These are phyloP conservation scores for Neoscelio sp. DNA, from an alignment of 2,888 invertebrate species.

Conservation along the genomic window DNA sequence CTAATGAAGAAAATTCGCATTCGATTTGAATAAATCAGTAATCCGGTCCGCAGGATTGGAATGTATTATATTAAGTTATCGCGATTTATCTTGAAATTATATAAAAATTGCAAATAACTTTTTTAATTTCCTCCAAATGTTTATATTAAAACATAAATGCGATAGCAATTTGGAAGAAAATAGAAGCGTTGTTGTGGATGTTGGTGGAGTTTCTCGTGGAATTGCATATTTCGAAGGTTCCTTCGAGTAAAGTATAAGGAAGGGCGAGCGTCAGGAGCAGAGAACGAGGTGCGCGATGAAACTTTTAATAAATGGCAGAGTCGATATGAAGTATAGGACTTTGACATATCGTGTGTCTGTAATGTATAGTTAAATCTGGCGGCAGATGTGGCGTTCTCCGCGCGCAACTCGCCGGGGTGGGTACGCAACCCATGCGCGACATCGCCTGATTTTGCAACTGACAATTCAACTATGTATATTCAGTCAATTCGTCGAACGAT, in stretches of 20 bases:
- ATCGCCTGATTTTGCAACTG: conserved; percentile 69
- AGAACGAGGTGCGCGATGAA: conserved; percentile 80
- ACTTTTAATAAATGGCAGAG: conserved; percentile 83
- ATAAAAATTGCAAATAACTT: too few species aligned
- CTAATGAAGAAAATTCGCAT: too few species aligned
- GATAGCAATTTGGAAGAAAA: conserved; percentile 37
- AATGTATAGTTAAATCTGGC: conserved; percentile 83
- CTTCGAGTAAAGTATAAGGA: conserved; percentile 71
- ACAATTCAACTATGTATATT: conserved; percentile 52
- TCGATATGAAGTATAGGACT: conserved; percentile 84
- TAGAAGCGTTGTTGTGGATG: conserved; percentile 43
- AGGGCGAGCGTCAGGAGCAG: conserved; percentile 70
- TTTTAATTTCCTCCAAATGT: too few species aligned
- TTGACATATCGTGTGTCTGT: conserved; percentile 84
- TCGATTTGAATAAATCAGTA: too few species aligned
- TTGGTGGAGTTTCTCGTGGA: conserved; percentile 53
- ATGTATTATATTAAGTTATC: too few species aligned
- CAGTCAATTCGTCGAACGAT: conserved; percentile 48
- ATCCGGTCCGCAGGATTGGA: too few species aligned
- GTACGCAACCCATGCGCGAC: conserved; percentile 66
- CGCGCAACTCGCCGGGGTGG: conserved; percentile 70
- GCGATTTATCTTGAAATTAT: too few species aligned
- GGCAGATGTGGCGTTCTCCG: conserved; percentile 81
- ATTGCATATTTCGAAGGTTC: conserved; percentile 75
- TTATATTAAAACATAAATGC: conserved; percentile 23